Evolutionary conservation across 1,140 invertebrate species (phyloP).

Genomic region (Aphaenogaster rudis): DNA sequence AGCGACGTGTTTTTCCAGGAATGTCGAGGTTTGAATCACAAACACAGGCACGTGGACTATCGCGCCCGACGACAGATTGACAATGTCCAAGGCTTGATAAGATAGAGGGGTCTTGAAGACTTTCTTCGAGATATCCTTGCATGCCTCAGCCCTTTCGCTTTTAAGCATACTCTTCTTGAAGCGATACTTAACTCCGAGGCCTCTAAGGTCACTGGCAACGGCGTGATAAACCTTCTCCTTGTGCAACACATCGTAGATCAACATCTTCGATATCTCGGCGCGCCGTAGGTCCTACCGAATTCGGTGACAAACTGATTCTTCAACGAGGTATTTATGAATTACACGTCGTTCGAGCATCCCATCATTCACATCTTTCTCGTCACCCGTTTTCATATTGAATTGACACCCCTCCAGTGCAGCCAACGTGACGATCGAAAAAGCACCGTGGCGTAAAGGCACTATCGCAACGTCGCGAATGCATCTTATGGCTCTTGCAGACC

Average conservation of each 20-base stretch:
- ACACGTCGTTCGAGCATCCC: not conserved
- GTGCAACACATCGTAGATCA: conserved; percentile 89
- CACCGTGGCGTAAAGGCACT: not conserved
- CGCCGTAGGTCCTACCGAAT: not conserved
- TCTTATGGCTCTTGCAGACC: too few species aligned
- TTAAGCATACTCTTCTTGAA: conserved; percentile 88
- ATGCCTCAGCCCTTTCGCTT: conserved; percentile 81
- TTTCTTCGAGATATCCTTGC: conserved; percentile 82
- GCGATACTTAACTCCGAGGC: conserved; percentile 89
- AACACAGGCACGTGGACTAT: conserved; percentile 92
- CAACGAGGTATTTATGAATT: conserved; percentile 51
- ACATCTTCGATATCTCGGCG: conserved; percentile 86
- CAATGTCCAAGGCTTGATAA: conserved; percentile 89
- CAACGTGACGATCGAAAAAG: not conserved
- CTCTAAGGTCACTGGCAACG: conserved; percentile 88
- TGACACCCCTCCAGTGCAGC: conserved; percentile 8
- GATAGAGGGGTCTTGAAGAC: conserved; percentile 89
- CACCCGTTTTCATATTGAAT: conserved; percentile 56
- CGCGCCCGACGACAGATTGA: conserved; percentile 88
- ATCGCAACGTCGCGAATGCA: not conserved
- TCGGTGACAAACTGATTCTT: not conserved
- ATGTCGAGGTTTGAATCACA: conserved; percentile 91
- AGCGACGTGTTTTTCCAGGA: conserved; percentile 90
- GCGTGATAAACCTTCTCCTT: conserved; percentile 89
- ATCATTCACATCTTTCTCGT: not conserved